These are phyloP conservation scores for Dipodomys ordii DNA, from an alignment of 2,113 vertebrate genomes.

Conservation along the genomic window DNA sequence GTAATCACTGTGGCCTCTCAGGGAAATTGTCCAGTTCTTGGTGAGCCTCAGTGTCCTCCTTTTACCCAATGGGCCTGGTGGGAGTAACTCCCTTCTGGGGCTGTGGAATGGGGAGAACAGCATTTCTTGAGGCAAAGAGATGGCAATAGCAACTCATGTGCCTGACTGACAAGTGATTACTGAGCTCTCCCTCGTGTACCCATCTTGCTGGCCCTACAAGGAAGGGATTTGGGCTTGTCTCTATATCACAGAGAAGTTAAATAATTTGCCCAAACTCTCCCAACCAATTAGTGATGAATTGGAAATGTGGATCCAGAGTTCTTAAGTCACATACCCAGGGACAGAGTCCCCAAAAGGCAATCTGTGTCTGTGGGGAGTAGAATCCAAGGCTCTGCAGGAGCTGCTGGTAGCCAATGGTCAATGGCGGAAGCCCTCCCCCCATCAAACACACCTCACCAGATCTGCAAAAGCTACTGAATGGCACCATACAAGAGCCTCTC, in stretches of 20 bases:
- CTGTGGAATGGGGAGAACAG: fast-evolving
- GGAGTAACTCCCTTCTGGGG: background rate
- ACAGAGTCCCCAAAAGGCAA: background rate
- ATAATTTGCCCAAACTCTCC: background rate
- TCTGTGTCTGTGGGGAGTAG: background rate
- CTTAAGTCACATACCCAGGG: background rate
- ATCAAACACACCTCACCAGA: background rate
- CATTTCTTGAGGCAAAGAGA: background rate
- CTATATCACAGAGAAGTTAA: background rate
- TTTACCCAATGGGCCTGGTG: background rate
- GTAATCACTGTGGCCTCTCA: background rate
- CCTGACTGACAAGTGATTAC: background rate
- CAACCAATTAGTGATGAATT: background rate
- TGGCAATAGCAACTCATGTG: background rate
- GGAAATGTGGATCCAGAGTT: background rate
- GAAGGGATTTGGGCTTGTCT: background rate
- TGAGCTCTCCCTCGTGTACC: background rate
- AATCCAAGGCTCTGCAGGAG: background rate
- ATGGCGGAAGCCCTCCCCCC: background rate
- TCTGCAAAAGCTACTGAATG: background rate
- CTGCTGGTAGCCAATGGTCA: background rate
- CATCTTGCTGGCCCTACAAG: background rate
- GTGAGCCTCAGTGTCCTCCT: background rate
- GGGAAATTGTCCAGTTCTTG: constrained; percentile 1
- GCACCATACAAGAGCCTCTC: background rate